Base-by-base conservation (phyloP, 2,888 invertebrate species). In the Cyclophora albipunctata region DNA sequence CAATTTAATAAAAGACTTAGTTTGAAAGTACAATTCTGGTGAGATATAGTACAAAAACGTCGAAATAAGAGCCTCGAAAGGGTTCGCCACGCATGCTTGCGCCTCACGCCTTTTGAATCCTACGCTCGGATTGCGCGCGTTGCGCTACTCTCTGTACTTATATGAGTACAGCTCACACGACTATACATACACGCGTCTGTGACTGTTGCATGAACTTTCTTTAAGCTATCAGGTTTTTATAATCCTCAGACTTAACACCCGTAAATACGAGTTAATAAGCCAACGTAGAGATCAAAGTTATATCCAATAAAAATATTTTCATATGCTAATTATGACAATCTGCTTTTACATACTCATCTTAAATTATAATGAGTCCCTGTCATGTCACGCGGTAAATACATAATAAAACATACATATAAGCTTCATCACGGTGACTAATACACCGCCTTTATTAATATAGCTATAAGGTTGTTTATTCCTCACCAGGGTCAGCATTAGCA, bases 401-500 rank as follows among this genome's bases (percentile, higher is more conserved):
- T 57, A 58, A 57, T 60, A 58, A 59, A 60, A 60, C 60, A 63
- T 63, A 60, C 60, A 63, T 63, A 20, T 55, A 58, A 57, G 60
- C 59, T 62, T 63, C 58, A 62, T 63, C 60, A 60, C 50, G 54
- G 42, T 45, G 47, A 42, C 47, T 43, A 34, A 45, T 59, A 61
- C 62, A 62, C 58, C 41, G 53, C 55, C 59, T 48, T 54, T 66
- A 62, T 53, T 45, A 20, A 52, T 48, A 50, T 48, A 7, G 43
- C 41, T 43, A 50, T 69, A 67, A 52, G 60, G 64, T 55, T 54
- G 66, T 59, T 64, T 66, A 64, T 68, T 50, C 55, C 45, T 45
- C 54, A 52, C 50, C 42, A 55, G 54, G 43, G 50, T 54, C 45
- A 42, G 58, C 62, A 70, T 71, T 71, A 72, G 60, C 69, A 72